Percentiles rank a stretch among this genome's conserved stretches.
phyloP scores from a whole-genome alignment of 2,797 vertebrate genomes.

The Aphelocoma californica region DNA sequence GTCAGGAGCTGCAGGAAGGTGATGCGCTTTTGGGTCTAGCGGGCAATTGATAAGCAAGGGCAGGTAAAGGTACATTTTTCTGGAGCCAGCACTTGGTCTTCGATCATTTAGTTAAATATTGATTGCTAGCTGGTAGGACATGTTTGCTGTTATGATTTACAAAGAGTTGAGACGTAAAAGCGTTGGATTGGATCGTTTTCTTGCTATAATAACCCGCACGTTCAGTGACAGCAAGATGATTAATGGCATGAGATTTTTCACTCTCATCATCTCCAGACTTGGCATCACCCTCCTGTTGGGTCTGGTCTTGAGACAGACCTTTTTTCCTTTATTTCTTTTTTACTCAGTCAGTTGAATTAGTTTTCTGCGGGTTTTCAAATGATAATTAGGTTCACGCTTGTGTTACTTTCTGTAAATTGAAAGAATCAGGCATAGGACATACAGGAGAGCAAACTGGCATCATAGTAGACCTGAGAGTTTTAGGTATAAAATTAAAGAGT shows the following conservation, averaged over 20 bases:
- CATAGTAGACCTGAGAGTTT: neutral
- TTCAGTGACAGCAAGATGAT: neutral
- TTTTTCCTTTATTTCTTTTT: neutral
- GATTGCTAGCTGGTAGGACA: neutral
- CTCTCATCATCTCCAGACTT: neutral
- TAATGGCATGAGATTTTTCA: neutral
- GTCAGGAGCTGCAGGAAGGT: neutral
- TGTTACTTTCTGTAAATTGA: neutral
- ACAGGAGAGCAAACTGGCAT: neutral
- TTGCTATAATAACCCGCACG: neutral
- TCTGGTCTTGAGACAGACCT: neutral
- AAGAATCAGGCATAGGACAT: neutral
- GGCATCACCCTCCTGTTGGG: neutral
- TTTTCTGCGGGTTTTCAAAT: neutral
- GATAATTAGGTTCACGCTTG: neutral
- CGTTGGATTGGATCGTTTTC: neutral
- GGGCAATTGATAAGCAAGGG: conserved; percentile 6
- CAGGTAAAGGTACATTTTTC: conserved; percentile 52
- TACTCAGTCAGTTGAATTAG: neutral
- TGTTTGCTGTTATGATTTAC: conserved; percentile 29
- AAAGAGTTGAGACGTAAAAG: neutral
- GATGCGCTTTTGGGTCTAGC: neutral
- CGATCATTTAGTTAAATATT: neutral
- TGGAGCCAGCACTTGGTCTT: neutral
- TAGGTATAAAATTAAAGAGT: conserved; percentile 24